Base-by-base conservation (phyloP, 1,140 invertebrate species). In the Phocides pigmalion region DNA sequence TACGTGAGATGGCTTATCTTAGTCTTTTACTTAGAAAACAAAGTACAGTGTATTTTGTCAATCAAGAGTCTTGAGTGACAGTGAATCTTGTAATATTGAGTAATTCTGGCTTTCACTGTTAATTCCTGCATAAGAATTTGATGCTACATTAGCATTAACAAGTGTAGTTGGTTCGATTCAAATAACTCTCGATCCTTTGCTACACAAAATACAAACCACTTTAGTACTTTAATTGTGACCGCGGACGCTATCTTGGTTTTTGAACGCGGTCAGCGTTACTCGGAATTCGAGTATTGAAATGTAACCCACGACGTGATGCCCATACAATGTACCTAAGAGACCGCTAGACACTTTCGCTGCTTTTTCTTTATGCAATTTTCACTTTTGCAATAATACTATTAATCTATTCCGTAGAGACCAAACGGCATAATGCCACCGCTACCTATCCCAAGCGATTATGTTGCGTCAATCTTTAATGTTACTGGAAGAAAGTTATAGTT, bases 291-390 rank as follows among this genome's bases (percentile, higher is more conserved):
- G 68, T 41, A 68, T 70, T 47, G 62, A 83, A 81, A 77, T 82
- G 73, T 77, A 71, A 67, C 66, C 61, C 56, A 66, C 74, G 70
- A 88, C 85, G 85, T 86, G 85, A 68, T 70, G 15, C 59, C 68
- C 82, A 86, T 88, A 81, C 73, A 87, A 85, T 84, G 59, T 67
- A 70, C 76, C 58, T 72, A 47, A 74, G 80, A 78, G 72, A 76
- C 82, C 72, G 68, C 64, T 75, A 49, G 76, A 35, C 72, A 90
- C 87, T 90, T 90, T 90, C 87, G 77, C 84, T 86, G 68, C 76
- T 82, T 80, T 89, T 89, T 82, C 77, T 82, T 74, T 82, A 79
- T 69, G 70, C 68, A 66, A 85, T 82, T 90, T 89, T 90, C 87
- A 90, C 85, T 90, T 88, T 87, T 87, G 59, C 61, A 84, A 72